phyloP scores from a whole-genome alignment of 2,797 vertebrate species.

The Acrossocheilus fasciatus region DNA sequence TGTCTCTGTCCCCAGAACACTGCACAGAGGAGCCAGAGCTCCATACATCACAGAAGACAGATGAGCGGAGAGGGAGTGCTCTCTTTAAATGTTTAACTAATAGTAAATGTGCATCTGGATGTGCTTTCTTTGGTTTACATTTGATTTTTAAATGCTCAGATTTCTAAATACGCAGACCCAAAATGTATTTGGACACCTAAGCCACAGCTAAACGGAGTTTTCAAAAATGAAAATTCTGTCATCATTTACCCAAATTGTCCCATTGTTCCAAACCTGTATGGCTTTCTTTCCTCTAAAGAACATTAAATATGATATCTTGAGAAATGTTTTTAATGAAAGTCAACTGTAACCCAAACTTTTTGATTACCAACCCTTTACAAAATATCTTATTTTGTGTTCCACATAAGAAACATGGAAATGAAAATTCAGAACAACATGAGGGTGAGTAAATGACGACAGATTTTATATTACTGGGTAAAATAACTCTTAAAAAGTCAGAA shows the following conservation, averaged over 20 bases:
- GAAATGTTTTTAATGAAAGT: background rate
- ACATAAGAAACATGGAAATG: background rate
- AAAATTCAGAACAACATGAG: too few species aligned
- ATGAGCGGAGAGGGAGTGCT: slow-evolving; percentile 8
- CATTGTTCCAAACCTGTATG: background rate
- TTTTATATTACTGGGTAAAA: background rate
- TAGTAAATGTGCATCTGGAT: slow-evolving; percentile 9
- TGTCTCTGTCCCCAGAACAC: slow-evolving; percentile 63
- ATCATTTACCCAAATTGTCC: background rate
- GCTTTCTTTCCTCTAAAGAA: background rate
- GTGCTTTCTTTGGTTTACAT: background rate
- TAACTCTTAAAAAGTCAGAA: background rate
- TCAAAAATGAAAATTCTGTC: background rate
- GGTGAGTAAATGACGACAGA: too few species aligned
- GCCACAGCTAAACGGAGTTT: background rate
- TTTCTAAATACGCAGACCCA: background rate
- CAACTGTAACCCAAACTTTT: background rate
- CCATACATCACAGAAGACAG: slow-evolving; percentile 62
- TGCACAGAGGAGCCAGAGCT: slow-evolving; percentile 56
- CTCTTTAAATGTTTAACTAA: slow-evolving; percentile 1
- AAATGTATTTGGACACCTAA: slow-evolving; percentile 1
- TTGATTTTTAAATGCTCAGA: background rate
- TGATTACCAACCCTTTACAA: background rate
- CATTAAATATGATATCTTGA: background rate
- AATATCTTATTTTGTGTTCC: background rate